These are phyloP conservation scores for Agriotes lineatus DNA, from an alignment of 2,888 invertebrate species.

Conservation along the genomic window DNA sequence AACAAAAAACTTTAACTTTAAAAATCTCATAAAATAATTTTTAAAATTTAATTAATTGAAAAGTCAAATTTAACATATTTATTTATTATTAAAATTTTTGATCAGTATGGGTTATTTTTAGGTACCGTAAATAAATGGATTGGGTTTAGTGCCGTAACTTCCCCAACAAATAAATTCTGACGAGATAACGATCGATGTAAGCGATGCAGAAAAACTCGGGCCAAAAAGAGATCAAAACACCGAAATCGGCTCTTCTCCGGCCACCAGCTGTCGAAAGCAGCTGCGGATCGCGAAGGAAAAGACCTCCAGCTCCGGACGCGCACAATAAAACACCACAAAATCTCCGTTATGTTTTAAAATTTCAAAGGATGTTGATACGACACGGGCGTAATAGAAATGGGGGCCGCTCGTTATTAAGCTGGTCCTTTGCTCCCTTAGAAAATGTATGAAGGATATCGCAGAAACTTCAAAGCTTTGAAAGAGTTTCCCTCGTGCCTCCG, in stretches of 20 bases:
- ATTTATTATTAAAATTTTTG: too few relatives aligned
- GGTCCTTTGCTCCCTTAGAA: slow-evolving; percentile 14
- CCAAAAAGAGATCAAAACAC: slow-evolving; percentile 50
- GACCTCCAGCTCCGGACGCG: too few relatives aligned
- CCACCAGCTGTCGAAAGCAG: slow-evolving; percentile 52
- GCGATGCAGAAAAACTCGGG: slow-evolving; percentile 49
- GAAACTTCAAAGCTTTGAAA: slow-evolving; percentile 45
- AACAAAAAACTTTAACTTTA: too few relatives aligned
- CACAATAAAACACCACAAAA: slow-evolving; percentile 33
- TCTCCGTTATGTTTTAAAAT: slow-evolving; percentile 35
- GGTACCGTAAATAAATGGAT: slow-evolving; percentile 13
- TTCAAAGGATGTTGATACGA: slow-evolving; percentile 28
- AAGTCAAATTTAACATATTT: too few relatives aligned
- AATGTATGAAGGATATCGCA: slow-evolving; percentile 53
- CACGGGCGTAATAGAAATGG: slow-evolving; percentile 25
- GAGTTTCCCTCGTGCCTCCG: slow-evolving; percentile 50
- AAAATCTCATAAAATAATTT: too few relatives aligned
- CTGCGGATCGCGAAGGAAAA: slow-evolving; percentile 38
- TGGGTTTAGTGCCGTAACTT: slow-evolving; percentile 10
- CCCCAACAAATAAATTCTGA: slow-evolving; percentile 41
- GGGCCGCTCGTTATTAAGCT: slow-evolving; percentile 29
- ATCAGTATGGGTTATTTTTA: too few relatives aligned
- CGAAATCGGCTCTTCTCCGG: slow-evolving; percentile 48
- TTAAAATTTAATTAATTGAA: too few relatives aligned
- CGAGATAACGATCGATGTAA: slow-evolving; percentile 47